A percentile compares a stretch with the other conserved stretches of the same genome.
phyloP scores from a whole-genome alignment of 1,140 invertebrate species.

The Drosophila kanapiae region DNA sequence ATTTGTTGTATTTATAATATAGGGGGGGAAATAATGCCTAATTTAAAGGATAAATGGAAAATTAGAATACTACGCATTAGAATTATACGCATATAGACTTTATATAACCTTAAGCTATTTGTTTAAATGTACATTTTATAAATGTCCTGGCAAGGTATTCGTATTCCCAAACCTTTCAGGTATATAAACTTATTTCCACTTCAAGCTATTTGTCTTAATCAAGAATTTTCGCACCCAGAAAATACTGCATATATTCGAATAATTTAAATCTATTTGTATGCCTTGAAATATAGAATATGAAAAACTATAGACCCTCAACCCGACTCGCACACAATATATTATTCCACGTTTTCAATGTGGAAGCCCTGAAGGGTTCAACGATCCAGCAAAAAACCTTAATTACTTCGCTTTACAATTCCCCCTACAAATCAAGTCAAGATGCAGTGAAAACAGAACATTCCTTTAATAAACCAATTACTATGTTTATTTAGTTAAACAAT shows the following conservation, averaged over 20 bases:
- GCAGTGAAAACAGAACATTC: slow-evolving; percentile 15
- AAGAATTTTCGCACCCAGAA: neutral
- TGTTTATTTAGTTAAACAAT: slow-evolving; percentile 46
- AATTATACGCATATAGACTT: too few relatives aligned
- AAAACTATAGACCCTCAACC: neutral
- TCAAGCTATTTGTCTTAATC: neutral
- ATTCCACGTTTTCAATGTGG: slow-evolving; percentile 14
- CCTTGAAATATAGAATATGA: neutral
- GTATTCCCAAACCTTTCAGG: neutral
- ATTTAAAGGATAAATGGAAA: neutral
- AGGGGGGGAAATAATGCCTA: neutral
- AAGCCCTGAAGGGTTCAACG: slow-evolving; percentile 26
- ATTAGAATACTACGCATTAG: neutral
- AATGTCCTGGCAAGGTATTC: neutral
- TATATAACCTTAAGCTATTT: too few relatives aligned
- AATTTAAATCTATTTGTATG: neutral
- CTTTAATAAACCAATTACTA: slow-evolving; percentile 52
- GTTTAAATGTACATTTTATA: too few relatives aligned
- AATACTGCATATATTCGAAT: neutral
- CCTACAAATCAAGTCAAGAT: neutral
- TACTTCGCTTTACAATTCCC: neutral
- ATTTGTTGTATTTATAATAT: neutral
- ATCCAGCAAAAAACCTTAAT: slow-evolving; percentile 2
- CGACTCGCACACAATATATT: neutral
- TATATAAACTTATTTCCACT: neutral